phyloP scores from a whole-genome alignment of 2,113 vertebrate genomes.

The Pandion haliaetus region DNA sequence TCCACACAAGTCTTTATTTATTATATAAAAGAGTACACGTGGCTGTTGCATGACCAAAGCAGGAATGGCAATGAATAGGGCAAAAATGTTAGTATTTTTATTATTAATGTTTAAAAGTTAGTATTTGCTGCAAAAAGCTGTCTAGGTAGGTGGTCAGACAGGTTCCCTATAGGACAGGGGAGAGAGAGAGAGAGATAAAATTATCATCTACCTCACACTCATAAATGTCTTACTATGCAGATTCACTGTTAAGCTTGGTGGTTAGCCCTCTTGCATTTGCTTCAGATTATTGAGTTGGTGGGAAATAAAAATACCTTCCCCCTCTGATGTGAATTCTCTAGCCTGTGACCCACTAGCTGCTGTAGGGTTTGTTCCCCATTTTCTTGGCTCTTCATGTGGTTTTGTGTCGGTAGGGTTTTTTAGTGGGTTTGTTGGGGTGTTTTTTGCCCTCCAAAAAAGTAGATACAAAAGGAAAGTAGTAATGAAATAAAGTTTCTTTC shows the following conservation, averaged over 20 bases:
- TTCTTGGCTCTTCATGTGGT: neutral
- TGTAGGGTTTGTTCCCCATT: neutral
- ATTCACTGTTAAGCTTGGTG: neutral
- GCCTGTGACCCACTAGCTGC: rapidly evolving
- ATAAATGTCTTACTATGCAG: neutral
- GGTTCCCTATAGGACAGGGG: neutral
- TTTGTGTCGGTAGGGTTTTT: rapidly evolving
- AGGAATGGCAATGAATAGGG: neutral
- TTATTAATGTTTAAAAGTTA: neutral
- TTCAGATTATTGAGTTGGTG: neutral
- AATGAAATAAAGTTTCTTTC: neutral
- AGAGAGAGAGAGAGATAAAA: neutral
- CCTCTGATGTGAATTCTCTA: neutral
- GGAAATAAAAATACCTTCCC: neutral
- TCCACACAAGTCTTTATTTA: neutral
- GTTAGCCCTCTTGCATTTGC: neutral
- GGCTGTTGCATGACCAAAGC: neutral
- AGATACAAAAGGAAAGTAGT: neutral
- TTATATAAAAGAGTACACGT: rapidly evolving
- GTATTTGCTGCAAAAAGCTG: neutral
- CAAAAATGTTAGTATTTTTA: neutral
- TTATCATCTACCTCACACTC: neutral
- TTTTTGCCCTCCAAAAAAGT: neutral
- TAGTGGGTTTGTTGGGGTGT: neutral
- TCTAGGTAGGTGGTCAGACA: neutral